Conservation (phyloP, 1,140 invertebrate species). For the Lithobius niger region DNA sequence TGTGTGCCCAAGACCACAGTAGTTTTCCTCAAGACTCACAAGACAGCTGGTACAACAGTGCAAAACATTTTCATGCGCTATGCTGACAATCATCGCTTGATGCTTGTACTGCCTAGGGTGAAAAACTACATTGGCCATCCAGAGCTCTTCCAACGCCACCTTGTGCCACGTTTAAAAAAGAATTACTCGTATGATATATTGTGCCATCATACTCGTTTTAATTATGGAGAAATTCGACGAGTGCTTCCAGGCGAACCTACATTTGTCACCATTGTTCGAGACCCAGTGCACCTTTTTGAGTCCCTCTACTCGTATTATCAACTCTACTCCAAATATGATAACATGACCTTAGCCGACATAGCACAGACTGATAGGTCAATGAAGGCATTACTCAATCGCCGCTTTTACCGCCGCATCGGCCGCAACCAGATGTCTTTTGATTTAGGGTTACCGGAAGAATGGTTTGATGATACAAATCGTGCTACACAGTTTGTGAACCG, state of each 20-base stretch:
- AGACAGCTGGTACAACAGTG: constrained; percentile 35
- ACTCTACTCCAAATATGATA: no score
- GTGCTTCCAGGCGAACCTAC: background rate
- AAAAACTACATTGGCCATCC: constrained; percentile 29
- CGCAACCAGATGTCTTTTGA: constrained; percentile 27
- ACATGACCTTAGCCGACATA: no score
- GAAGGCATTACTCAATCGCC: background rate
- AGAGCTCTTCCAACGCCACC: background rate
- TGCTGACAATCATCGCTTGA: constrained; percentile 27
- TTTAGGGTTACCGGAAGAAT: constrained; percentile 16
- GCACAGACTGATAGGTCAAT: no score
- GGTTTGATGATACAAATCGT: constrained; percentile 13
- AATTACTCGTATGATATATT: background rate
- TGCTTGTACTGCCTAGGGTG: constrained; percentile 30
- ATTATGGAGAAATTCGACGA: background rate
- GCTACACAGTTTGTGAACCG: constrained; percentile 10
- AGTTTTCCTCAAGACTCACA: constrained; percentile 36
- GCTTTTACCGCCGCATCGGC: constrained; percentile 15
- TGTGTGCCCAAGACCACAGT: constrained; percentile 10
- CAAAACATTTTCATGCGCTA: constrained; percentile 37
- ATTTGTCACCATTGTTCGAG: background rate
- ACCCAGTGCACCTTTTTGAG: background rate
- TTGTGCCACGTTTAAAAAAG: background rate
- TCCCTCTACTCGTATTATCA: constrained; percentile 1
- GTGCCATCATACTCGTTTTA: background rate